Base-by-base conservation (phyloP, 1,140 invertebrate species). In the Drosophila micromelanica region DNA sequence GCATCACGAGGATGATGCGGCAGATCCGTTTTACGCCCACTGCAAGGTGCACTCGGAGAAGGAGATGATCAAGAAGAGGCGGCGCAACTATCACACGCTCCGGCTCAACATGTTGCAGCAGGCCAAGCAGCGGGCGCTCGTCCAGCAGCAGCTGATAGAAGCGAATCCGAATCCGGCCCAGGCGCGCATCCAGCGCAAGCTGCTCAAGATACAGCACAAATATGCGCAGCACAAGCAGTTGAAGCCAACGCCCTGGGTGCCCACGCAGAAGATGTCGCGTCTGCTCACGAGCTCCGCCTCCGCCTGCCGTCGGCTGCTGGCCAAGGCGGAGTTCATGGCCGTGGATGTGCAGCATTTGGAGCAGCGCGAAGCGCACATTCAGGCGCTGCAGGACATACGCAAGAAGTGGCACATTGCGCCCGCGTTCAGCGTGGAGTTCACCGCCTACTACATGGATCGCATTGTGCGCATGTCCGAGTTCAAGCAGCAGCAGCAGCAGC, bases 11-110 rank as follows among this genome's bases (percentile, higher is more conserved):
- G 98, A 98, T 92, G 97, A 98, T 85, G 97, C 98, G 80, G 98
- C 98, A 1, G 98, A 99, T 94, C 98, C 98, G 1, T 99, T 98
- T 92, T 99, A 98, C 92, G 98, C 98, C 0, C 98, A 99, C 90
- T 99, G 98, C 91, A 97, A 97, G 92, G 93, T 98, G 23, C 97
- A 98, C 92, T 97, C 97, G 0, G 97, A 98, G 80, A 97, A 97
- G 91, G 94, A 95, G 8, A 93, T 96, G 30, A 95, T 97, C 9
- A 95, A 95, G 90, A 94, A 95, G 91, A 94, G 96, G n/a, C 95
- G 96, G 90, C 93, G 97, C 2, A 98, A 98, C 92, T 99, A 96
- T 94, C 93, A 98, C 46, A 96, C 97, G 3, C 93, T 99, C 15
- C 97, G 98, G 82, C 93, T 98, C 13, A 94, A 97, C 61, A 96